Conservation (phyloP, 37 sponge, comb jelly and placozoan species). For the Chondrilla cf. caribensis region DNA sequence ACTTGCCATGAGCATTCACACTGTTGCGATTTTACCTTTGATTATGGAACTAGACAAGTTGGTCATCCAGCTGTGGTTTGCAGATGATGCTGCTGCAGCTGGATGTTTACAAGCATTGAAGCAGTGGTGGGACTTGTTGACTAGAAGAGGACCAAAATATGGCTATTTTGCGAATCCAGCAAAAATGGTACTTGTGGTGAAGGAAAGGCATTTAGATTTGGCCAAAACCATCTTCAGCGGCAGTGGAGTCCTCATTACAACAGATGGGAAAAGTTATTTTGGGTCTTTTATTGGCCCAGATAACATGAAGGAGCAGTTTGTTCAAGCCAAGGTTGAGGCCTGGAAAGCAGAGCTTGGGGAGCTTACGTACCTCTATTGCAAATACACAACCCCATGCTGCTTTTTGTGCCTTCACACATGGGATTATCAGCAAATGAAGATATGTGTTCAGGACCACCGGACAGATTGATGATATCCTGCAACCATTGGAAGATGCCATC, state of each 20-base stretch:
- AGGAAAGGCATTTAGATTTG: slow-evolving; percentile 5
- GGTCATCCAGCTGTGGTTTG: slow-evolving; percentile 7
- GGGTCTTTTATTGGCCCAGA: slow-evolving; percentile 21
- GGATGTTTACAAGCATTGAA: slow-evolving; percentile 18
- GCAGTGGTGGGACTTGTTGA: background rate
- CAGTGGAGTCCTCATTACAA: background rate
- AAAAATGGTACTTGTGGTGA: background rate
- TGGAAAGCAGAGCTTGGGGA: slow-evolving; percentile 10
- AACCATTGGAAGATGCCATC: too few species aligned
- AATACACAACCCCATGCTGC: background rate
- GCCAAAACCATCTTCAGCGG: slow-evolving; percentile 15
- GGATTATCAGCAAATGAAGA: background rate
- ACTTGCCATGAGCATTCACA: slow-evolving; percentile 45
- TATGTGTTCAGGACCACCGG: too few species aligned
- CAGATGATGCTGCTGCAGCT: slow-evolving; percentile 29
- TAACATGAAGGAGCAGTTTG: background rate
- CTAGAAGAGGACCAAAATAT: background rate
- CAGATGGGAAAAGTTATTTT: background rate
- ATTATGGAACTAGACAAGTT: slow-evolving; percentile 28
- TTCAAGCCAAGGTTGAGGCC: background rate
- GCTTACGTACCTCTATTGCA: slow-evolving; percentile 5
- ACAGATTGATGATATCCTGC: too few species aligned
- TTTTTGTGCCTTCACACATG: slow-evolving; percentile 2
- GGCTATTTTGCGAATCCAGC: slow-evolving; percentile 18
- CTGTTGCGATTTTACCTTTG: slow-evolving; percentile 41